Base-by-base conservation (phyloP, 1,140 invertebrate genomes). In the Cherax quadricarinatus region DNA sequence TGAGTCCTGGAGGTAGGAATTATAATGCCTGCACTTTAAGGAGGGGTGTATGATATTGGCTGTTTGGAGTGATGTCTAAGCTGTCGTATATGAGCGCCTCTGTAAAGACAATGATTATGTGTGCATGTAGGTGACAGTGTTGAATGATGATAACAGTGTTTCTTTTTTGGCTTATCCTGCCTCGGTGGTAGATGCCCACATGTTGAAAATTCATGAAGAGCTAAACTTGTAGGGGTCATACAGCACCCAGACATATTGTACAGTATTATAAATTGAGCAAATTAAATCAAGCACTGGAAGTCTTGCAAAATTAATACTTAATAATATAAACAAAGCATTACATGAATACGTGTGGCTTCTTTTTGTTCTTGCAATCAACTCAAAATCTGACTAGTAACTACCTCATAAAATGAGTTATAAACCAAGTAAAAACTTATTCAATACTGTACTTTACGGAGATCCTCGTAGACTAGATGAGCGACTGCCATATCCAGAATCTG, bases 401-500 rank as follows among this genome's bases (percentile, higher is more conserved):
- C 7, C 24, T 57, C 14, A 24, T 48, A 81, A 3, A 24, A n/a
- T 62, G 3, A 62, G 5, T 51, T 60, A 16, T 62, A n/a, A 48
- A 57, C 30, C 79, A 60, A 18, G 24, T 49, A 16, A 60, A 48
- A 41, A 41, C 0, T 41, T 57, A 57, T 57, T 10, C 53, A 57
- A 7, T 57, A 57, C 53, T 57, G 53, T 4, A 60, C 70, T 57
- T 53, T 80, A 85, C 12, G 90, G 90, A 80, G 90, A 91, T 24
- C 83, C 83, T 80, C 75, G 75, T 9, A 70, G 30, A 30, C 90
- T 91, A 30, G 75, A 81, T n/a, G 75, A 81, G 30, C 78, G 41
- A 87, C 90, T 86, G 84, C 70, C 57, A 86, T 86, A 86, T n/a
- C 83, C 89, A 66, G 89, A 91, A 49, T 91, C 89, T 48, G 89